These are phyloP conservation scores for Xenentodon cancila DNA, from an alignment of 2,797 vertebrate genomes.

Conservation along the genomic window DNA sequence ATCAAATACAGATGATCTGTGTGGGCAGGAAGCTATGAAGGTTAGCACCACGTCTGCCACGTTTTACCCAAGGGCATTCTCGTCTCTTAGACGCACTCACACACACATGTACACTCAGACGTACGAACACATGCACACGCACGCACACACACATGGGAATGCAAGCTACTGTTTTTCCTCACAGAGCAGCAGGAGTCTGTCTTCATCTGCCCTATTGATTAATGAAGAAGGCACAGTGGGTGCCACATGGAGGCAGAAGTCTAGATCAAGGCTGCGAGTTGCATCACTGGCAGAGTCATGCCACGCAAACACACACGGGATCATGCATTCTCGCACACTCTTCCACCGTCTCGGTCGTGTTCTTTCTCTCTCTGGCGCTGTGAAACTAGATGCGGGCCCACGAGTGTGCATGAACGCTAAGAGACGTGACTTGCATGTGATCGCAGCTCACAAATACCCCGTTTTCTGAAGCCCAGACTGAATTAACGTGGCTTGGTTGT, in stretches of 20 bases:
- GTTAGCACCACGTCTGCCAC: slow-evolving; percentile 72
- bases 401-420: slow-evolving; percentile 40
- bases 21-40: slow-evolving; percentile 67
- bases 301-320: slow-evolving; percentile 17
- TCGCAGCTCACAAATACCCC: slow-evolving; percentile 38
- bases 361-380: slow-evolving; percentile 57
- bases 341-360: slow-evolving; percentile 51
- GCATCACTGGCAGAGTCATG: slow-evolving; percentile 40
- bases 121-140: slow-evolving; percentile 37
- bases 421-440: slow-evolving; percentile 35
- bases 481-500: slow-evolving; percentile 50
- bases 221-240: slow-evolving; percentile 81
- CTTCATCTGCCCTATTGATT: slow-evolving; percentile 84
- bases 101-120: slow-evolving; percentile 26
- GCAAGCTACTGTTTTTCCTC: slow-evolving; percentile 77
- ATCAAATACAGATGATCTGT: slow-evolving; percentile 58
- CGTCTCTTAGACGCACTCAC: slow-evolving; percentile 29
- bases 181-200: slow-evolving; percentile 73
- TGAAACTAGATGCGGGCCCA: slow-evolving; percentile 48
- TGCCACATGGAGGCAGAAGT: slow-evolving; percentile 66
- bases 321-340: slow-evolving; percentile 1
- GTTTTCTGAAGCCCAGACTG: slow-evolving; percentile 27
- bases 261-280: slow-evolving; percentile 69
- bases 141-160: slow-evolving; percentile 10
- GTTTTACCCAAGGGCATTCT: slow-evolving; percentile 60